Evolutionary conservation across 2,888 invertebrate species (phyloP).

Genomic region (Barypeithes pellucidus): DNA sequence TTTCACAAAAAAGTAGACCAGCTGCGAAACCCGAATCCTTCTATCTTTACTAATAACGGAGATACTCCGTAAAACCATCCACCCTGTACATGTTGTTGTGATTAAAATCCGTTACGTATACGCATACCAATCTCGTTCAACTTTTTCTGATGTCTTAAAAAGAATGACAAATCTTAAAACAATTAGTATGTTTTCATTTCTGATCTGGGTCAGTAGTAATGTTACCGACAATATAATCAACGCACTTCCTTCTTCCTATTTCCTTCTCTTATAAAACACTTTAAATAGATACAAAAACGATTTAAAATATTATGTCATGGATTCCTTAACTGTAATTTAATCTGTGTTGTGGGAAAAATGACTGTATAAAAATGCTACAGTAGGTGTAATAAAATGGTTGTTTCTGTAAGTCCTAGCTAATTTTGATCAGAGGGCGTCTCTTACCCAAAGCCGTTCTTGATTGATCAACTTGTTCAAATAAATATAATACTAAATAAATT

Average conservation of each 20-base stretch:
- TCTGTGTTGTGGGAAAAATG: background rate
- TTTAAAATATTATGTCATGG: slow-evolving; percentile 21
- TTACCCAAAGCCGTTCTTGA: no score
- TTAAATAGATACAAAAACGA: slow-evolving; percentile 8
- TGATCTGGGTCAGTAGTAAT: slow-evolving; percentile 41
- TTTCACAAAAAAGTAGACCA: no score
- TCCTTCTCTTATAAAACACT: slow-evolving; percentile 12
- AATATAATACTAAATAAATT: no score
- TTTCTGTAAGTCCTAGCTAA: no score
- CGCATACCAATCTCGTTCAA: slow-evolving; percentile 20
- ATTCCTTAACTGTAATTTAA: background rate
- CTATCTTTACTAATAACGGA: no score
- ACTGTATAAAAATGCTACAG: no score
- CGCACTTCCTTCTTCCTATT: slow-evolving; percentile 39
- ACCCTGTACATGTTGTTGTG: no score
- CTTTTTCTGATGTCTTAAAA: slow-evolving; percentile 28
- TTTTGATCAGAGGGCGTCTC: no score
- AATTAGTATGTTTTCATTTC: slow-evolving; percentile 42
- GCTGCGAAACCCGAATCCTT: no score
- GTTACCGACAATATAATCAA: slow-evolving; percentile 27
- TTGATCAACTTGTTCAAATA: no score
- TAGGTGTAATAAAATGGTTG: no score
- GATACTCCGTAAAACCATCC: no score
- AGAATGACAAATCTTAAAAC: slow-evolving; percentile 28
- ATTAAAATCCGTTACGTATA: slow-evolving; percentile 9